Conservation (phyloP, 2,113 vertebrate genomes). For the Alouatta palliata region DNA sequence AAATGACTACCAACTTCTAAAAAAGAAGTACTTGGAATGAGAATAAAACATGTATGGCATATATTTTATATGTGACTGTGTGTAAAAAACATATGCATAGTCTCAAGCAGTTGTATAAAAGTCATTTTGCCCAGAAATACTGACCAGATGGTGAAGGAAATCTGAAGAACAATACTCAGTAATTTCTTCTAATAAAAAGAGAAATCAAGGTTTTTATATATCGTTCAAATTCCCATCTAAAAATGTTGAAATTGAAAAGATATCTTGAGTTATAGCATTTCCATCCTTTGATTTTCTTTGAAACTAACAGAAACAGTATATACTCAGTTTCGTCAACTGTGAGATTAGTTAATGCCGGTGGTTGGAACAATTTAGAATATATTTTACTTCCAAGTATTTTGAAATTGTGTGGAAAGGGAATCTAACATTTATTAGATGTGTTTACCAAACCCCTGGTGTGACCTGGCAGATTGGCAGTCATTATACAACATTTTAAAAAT, state of each 20-base stretch:
- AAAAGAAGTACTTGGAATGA: background rate
- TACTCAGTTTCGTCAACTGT: background rate
- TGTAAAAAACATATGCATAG: background rate
- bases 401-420: slow-evolving; percentile 15
- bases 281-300: background rate
- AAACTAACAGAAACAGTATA: background rate
- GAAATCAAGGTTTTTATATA: background rate
- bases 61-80: background rate
- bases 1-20: slow-evolving; percentile 32
- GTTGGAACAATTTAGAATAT: background rate
- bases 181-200: background rate
- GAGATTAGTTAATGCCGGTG: background rate
- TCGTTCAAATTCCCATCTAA: background rate
- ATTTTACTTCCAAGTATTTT: background rate
- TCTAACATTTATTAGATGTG: background rate
- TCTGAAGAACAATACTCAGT: background rate
- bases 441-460: slow-evolving; percentile 15
- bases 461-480: background rate
- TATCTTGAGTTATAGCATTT: background rate
- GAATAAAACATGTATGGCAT: background rate
- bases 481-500: slow-evolving; percentile 24
- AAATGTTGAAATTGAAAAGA: background rate
- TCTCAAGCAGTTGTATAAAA: background rate
- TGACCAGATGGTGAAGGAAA: background rate
- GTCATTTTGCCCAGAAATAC: background rate